Evolutionary conservation across 2,113 vertebrate species (phyloP).

Genomic region (Scytalopus superciliaris): DNA sequence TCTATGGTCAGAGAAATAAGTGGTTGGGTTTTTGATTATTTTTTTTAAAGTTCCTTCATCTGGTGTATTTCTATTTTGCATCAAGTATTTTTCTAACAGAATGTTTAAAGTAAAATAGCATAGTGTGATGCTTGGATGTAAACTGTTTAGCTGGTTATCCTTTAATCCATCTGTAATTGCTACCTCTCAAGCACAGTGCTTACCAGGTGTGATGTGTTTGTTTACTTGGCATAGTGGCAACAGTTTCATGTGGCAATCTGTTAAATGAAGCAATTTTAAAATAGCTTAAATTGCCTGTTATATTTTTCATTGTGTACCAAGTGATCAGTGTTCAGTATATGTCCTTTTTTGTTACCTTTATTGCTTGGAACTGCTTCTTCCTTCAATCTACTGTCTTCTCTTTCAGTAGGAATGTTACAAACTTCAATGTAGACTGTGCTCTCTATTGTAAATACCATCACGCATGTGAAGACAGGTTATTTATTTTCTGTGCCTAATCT

Average conservation of each 20-base stretch:
- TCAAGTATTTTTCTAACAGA: neutral
- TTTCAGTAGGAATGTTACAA: neutral
- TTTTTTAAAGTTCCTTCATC: neutral
- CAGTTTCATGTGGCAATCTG: neutral
- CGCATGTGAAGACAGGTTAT: neutral
- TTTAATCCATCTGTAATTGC: neutral
- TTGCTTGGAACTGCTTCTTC: neutral
- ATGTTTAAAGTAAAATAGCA: neutral
- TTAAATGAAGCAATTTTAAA: slow-evolving; percentile 4
- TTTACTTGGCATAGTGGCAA: neutral
- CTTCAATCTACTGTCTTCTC: neutral
- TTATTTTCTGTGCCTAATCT: neutral
- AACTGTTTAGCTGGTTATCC: neutral
- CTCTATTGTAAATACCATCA: neutral
- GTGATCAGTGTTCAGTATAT: neutral
- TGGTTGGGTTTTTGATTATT: neutral
- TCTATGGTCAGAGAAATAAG: neutral
- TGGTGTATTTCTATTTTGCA: neutral
- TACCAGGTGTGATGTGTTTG: neutral
- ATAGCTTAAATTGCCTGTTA: neutral
- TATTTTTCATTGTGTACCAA: neutral
- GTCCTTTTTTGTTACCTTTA: neutral
- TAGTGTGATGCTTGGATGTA: neutral
- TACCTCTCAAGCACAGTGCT: neutral
- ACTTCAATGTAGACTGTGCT: neutral